Base-by-base conservation (phyloP, 2,797 vertebrate genomes). In the Silurus lanzhouensis region DNA sequence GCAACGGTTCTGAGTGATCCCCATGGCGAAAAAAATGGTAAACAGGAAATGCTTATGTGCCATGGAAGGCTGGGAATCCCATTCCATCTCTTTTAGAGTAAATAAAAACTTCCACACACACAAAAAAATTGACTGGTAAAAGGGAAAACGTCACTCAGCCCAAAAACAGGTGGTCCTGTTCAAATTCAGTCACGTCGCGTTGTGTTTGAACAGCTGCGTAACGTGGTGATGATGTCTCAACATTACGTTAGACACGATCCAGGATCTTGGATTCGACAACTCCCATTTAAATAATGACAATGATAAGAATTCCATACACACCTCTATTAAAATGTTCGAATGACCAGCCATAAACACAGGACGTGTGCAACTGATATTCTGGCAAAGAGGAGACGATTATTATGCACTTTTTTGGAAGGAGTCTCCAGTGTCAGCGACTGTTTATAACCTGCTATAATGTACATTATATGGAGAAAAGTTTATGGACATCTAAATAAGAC, bases 11-110 rank as follows among this genome's bases (percentile, higher is more conserved):
- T 61, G 19, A 8, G 10, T 2, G 22, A 63, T 46, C 78, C 66
- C 46, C 72, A 13, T 71, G n/a, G 66, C 22, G 27, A 44, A 80
- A 71, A 71, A 38, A 25, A 5, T 31, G 66, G 19, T 67, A 76
- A 74, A 83, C 48, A 81, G 68, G 60, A 87, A 86, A 83, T 83
- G 76, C 67, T 31, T 31, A 55, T 19, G 60, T 52, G 22, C 55
- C 25, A 46, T 15, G 38, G 25, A 66, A 78, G 1, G 8, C 27
- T 44, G 15, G 44, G 55, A 44, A 19, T 79, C 55, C 70, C 17
- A 17, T 71, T n/a, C 61, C 38, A 48, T 55, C 31, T 63, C 64
- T 64, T 64, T 64, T 25, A 55, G 46, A 60, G 72, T 25, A 68
- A 52, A 20, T 72, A 2, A 31, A 71, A 63, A 46, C 58, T 17